Conservation (phyloP, 2,797 vertebrate species). For the Onychomys torridus region DNA sequence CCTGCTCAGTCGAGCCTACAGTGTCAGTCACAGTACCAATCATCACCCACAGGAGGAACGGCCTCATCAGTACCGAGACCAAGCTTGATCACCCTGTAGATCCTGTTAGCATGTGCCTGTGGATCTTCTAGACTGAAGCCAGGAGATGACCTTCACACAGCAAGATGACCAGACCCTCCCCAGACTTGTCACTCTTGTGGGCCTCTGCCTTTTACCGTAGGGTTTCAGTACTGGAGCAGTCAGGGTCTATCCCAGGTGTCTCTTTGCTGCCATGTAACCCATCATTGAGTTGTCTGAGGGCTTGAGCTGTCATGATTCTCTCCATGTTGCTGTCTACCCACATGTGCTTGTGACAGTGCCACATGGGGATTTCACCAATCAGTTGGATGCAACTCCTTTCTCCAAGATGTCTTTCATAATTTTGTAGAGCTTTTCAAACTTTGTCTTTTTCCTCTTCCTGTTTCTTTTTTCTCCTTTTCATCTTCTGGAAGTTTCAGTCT, state of each 20-base stretch:
- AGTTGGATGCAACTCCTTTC: neutral
- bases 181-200: neutral
- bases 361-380: neutral
- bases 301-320: neutral
- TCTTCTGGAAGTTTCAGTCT: neutral
- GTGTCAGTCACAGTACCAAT: neutral
- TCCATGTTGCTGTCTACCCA: neutral
- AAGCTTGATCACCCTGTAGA: neutral
- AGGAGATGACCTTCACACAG: neutral
- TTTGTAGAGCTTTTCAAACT: neutral
- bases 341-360: neutral
- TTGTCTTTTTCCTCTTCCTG: neutral
- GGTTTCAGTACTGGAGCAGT: neutral
- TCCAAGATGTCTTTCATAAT: neutral
- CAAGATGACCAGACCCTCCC: too few relatives aligned
- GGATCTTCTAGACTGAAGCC: neutral
- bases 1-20: neutral
- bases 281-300: neutral
- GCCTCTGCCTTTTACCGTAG: neutral
- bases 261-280: neutral
- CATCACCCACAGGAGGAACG: too few relatives aligned
- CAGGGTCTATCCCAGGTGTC: neutral
- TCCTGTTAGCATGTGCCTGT: neutral
- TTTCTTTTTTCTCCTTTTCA: neutral
- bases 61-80: neutral